Evolutionary conservation across 2,113 vertebrate species (phyloP).

Genomic region (Anthoscopus minutus): DNA sequence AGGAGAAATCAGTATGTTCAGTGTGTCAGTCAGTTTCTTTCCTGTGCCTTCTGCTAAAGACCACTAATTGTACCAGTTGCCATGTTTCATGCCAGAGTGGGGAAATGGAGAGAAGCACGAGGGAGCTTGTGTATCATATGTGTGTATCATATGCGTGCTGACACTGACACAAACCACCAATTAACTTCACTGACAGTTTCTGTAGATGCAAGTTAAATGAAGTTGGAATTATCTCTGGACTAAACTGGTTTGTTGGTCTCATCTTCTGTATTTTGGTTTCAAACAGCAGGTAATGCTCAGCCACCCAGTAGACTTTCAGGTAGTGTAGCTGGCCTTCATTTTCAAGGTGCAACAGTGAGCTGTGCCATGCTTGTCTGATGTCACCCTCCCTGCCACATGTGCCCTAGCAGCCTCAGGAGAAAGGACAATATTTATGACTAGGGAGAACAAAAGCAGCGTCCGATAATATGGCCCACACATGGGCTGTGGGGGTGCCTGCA

Average conservation of each 20-base stretch:
- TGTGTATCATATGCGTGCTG: neutral
- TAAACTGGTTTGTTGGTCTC: neutral
- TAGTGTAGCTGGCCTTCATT: rapidly evolving
- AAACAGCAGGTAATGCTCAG: neutral
- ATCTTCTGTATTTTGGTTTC: neutral
- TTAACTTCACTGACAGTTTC: neutral
- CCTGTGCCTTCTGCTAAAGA: neutral
- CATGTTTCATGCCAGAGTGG: neutral
- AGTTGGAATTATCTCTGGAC: neutral
- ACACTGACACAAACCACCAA: neutral
- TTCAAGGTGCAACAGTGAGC: neutral
- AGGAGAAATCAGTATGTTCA: neutral
- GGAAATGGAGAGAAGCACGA: neutral
- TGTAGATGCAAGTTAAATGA: neutral
- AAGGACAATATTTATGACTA: neutral
- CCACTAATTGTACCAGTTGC: neutral
- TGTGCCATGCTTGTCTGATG: rapidly evolving
- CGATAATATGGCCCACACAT: neutral
- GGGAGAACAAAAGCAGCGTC: neutral
- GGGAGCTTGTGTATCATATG: neutral
- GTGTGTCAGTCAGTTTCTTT: neutral
- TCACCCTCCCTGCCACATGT: neutral
- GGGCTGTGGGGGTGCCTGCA: too few species aligned
- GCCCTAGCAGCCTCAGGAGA: neutral
- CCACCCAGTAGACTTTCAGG: neutral